Evolutionary conservation across 2,797 vertebrate genomes (phyloP), one percentile per base, ranked within the genome.

Genomic region (Anas bahamensis): DNA sequence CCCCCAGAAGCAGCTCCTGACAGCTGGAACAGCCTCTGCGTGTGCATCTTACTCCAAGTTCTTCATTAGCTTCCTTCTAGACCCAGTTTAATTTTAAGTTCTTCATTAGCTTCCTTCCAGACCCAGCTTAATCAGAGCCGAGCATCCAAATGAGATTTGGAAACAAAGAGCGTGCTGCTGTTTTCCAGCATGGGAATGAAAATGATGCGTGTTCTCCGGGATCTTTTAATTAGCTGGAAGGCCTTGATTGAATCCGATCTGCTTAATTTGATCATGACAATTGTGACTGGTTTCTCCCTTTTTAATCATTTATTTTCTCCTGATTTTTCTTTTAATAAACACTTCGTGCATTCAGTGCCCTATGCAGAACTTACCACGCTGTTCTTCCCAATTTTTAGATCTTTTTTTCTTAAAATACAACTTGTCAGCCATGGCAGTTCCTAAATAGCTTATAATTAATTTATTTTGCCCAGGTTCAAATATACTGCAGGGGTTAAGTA

Each of bases 121-220:
- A 64, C 4, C 37, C 31, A 11, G 23, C 18, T 41, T 35, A 4
- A 63, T 61, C 15, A 41, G 60, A 39, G 24, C 13, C 33, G 23
- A 70, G 41, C 59, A 61, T 56, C 14, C 0, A 2, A 21, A 4
- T 59, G 64, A 41, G 69, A 61, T 82, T 77, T 90, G 29, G 26
- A 77, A 81, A 28, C 44, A 15, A 57, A 44, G 31, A 65, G 13
- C 23, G 80, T 66, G 26, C 33, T 33, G 4, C 23, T 76, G 28
- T 37, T 76, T 70, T 73, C 61, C 57, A 66, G 1, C 15, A 19
- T 8, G 7, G 39, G 69, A 52, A 33, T 60, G 68, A 73, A 76
- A 77, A 35, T 42, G 11, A 19, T 0, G 0, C 17, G 4, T 3
- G 5, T 12, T 50, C 29, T 86, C 50, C 41, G 33, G 72, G 44